Conservation (phyloP, 2,888 invertebrate genomes). For the Gandaritis pyraliata region DNA sequence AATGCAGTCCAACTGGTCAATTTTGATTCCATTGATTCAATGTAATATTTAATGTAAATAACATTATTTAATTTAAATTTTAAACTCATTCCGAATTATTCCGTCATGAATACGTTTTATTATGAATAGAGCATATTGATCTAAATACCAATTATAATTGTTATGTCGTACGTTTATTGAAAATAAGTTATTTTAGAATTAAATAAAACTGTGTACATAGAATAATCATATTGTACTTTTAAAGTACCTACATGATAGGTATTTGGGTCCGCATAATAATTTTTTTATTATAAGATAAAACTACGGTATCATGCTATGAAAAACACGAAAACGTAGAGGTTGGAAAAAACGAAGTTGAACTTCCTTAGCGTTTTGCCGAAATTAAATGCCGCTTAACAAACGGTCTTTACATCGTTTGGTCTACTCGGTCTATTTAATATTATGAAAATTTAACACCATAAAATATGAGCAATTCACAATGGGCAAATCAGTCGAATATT, state of each 20-base stretch:
- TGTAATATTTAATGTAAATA: conserved; percentile 39
- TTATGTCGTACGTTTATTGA: conserved; percentile 42
- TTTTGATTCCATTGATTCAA: conserved; percentile 38
- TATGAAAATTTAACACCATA: neutral
- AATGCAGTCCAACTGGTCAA: conserved; percentile 40
- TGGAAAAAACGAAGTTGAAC: conserved; percentile 23
- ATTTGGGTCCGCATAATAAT: conserved; percentile 1
- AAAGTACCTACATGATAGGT: conserved; percentile 16
- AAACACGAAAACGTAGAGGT: conserved; percentile 18
- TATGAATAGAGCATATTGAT: conserved; percentile 44
- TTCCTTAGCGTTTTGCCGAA: conserved; percentile 50
- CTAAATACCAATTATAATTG: conserved; percentile 48
- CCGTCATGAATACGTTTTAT: conserved; percentile 51
- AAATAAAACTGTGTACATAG: conserved; percentile 47
- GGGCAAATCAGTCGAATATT: neutral
- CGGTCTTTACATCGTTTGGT: neutral
- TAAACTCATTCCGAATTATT: conserved; percentile 47
- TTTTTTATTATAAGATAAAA: conserved; percentile 21
- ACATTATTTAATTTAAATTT: conserved; percentile 40
- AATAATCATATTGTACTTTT: conserved; percentile 49
- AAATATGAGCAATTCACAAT: neutral
- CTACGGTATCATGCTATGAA: conserved; percentile 42
- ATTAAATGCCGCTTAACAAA: conserved; percentile 26
- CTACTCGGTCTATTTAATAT: conserved; percentile 12
- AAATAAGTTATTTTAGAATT: conserved; percentile 14